Conservation (phyloP, 2,888 invertebrate genomes). For the Plebejus anna region DNA sequence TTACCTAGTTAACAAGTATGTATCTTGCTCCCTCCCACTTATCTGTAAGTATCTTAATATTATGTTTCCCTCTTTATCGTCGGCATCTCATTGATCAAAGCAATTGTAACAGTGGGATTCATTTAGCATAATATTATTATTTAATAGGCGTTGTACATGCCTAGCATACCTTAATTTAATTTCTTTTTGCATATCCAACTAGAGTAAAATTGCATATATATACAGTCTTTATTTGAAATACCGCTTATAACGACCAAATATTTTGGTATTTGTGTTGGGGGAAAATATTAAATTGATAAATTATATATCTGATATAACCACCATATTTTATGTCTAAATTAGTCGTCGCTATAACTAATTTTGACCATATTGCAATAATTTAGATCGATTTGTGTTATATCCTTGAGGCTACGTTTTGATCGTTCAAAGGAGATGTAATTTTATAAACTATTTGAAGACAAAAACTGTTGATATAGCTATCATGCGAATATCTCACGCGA, state of each 20-base stretch:
- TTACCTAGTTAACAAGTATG: background rate
- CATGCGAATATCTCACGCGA: slow-evolving; percentile 17
- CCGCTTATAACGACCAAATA: background rate
- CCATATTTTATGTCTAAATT: background rate
- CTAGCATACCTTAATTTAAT: background rate
- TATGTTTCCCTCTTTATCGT: background rate
- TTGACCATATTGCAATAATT: background rate
- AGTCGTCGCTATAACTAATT: background rate
- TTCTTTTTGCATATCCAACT: background rate
- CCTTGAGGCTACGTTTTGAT: background rate
- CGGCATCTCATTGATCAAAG: slow-evolving; percentile 2
- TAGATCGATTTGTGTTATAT: background rate
- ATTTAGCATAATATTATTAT: background rate
- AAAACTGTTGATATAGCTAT: slow-evolving; percentile 20
- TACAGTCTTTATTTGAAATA: too few relatives aligned
- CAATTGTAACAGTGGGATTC: background rate
- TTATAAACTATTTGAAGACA: slow-evolving; percentile 2
- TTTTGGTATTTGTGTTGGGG: background rate
- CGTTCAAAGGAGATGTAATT: background rate
- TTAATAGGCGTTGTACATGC: background rate
- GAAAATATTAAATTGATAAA: background rate
- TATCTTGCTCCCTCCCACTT: background rate
- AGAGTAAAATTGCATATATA: too few relatives aligned
- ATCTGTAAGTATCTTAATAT: background rate
- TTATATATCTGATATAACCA: background rate